Conservation (phyloP, 2,888 invertebrate genomes). For the Trachelus stipa region DNA sequence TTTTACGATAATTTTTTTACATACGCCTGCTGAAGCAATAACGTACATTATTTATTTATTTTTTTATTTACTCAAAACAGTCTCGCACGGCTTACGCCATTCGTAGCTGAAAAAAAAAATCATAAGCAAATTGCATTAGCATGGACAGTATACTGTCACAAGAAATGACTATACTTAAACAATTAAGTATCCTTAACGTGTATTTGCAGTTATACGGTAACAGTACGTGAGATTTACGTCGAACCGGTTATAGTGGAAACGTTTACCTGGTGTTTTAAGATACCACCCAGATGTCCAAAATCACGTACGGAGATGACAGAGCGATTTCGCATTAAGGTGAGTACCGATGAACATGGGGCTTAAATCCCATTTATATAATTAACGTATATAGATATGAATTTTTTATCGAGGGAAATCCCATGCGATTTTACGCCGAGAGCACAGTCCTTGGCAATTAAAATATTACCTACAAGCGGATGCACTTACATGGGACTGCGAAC, state of each 20-base stretch:
- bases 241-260: conserved; percentile 78
- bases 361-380: not conserved
- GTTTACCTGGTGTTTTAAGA: conserved; percentile 82
- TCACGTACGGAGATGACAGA: conserved; percentile 78
- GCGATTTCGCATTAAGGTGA: conserved; percentile 78
- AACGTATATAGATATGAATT: not conserved
- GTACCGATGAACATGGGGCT: conserved; percentile 38
- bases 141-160: not conserved
- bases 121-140: too few species aligned
- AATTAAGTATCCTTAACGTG: not conserved
- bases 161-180: not conserved
- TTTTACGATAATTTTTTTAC: not conserved
- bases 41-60: not conserved
- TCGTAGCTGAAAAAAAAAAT: too few species aligned
- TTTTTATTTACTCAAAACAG: not conserved
- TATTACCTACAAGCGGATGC: conserved; percentile 12
- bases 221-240: conserved; percentile 72
- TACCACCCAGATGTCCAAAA: conserved; percentile 84
- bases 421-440: not conserved
- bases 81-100: not conserved
- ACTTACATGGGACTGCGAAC: not conserved
- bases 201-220: conserved; percentile 74
- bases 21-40: not conserved
- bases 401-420: not conserved
- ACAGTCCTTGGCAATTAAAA: conserved; percentile 10